These are phyloP conservation scores for Vulpes lagopus DNA, from an alignment of 2,113 vertebrate genomes.

Conservation along the genomic window DNA sequence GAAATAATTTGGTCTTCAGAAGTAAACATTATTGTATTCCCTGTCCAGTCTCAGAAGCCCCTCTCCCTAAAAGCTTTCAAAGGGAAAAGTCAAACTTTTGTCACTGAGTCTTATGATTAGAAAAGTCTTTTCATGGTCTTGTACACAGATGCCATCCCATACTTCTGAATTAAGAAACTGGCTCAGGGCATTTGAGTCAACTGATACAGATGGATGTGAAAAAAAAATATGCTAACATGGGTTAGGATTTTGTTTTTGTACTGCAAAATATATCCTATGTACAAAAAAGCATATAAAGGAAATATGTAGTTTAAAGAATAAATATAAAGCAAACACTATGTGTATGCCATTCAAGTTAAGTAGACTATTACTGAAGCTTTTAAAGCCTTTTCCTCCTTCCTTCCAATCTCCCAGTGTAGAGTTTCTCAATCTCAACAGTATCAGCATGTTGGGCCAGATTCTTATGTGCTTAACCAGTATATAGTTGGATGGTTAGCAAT, in stretches of 20 bases:
- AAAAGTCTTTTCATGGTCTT: not conserved
- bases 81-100: not conserved
- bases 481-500: not conserved
- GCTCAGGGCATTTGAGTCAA: not conserved
- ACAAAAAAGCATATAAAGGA: not conserved
- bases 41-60: not conserved
- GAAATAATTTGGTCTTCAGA: not conserved
- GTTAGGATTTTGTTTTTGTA: not conserved
- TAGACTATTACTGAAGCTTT: not conserved
- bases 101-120: not conserved
- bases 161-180: not conserved
- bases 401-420: not conserved
- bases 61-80: not conserved
- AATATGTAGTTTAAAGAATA: not conserved
- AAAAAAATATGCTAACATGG: not conserved
- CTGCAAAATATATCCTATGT: not conserved
- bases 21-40: not conserved
- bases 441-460: not conserved
- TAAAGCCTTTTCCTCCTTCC: not conserved
- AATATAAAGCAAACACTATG: not conserved
- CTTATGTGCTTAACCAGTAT: not conserved
- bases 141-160: not conserved
- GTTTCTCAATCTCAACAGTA: not conserved
- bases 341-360: not conserved
- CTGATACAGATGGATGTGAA: not conserved